phyloP scores from a whole-genome alignment of 2,113 vertebrate species.

The Ceyx melanurus region DNA sequence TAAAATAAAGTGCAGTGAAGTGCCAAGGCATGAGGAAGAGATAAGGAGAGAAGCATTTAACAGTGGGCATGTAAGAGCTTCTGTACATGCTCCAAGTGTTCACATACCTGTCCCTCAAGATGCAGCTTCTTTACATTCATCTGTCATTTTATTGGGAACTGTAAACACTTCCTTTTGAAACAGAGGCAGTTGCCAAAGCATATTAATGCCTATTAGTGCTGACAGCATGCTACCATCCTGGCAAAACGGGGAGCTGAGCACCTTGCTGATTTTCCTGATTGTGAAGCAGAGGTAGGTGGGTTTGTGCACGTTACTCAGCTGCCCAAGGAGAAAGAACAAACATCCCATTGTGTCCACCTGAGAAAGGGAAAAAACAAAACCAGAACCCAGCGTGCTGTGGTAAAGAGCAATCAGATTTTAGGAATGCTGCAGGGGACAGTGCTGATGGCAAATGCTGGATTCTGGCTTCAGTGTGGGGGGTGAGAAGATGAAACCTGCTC shows the following conservation, averaged over 20 bases:
- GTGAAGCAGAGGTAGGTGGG: background rate
- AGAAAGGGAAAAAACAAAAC: background rate
- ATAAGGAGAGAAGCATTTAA: background rate
- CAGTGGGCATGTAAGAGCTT: background rate
- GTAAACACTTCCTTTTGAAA: background rate
- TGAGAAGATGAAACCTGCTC: conserved; percentile 6
- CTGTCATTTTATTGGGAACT: background rate
- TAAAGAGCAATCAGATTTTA: background rate
- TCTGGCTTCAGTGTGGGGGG: background rate
- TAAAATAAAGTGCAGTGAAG: background rate
- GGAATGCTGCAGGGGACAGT: background rate
- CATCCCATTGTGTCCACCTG: background rate
- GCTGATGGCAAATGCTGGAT: conserved; percentile 21
- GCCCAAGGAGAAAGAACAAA: conserved; percentile 26
- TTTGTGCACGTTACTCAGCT: background rate
- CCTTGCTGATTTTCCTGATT: background rate
- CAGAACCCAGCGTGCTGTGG: background rate
- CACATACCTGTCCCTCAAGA: background rate
- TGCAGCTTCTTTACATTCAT: background rate
- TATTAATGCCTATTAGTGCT: background rate
- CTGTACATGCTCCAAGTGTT: background rate
- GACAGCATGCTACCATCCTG: background rate
- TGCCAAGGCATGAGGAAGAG: background rate
- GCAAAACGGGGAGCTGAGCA: background rate
- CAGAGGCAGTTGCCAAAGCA: background rate